Evolutionary conservation across 35 echinoderm and acorn worm genomes (phyloP).

Genomic region (Ptychodera flava): DNA sequence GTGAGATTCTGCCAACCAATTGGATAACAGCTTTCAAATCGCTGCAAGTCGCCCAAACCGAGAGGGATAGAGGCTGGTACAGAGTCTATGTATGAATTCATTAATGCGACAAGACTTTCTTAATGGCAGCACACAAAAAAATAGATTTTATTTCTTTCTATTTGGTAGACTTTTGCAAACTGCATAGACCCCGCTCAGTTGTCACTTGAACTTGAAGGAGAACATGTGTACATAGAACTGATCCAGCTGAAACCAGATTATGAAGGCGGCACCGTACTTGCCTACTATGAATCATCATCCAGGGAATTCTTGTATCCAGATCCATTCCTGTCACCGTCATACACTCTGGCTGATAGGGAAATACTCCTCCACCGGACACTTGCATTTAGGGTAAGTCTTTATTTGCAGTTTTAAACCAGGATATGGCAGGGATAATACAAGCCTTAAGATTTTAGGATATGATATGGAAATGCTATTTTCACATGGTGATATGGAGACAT

Average conservation of each 20-base stretch:
- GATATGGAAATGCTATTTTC: too few relatives aligned
- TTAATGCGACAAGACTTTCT: too few relatives aligned
- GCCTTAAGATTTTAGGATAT: too few relatives aligned
- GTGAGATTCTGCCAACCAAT: too few relatives aligned
- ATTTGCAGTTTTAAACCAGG: neutral
- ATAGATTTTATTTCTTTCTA: too few relatives aligned
- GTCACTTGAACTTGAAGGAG: constrained; percentile 48
- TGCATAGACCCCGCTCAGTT: constrained; percentile 73
- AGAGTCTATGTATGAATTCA: too few relatives aligned
- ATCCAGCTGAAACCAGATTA: constrained; percentile 81
- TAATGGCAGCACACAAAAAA: too few relatives aligned
- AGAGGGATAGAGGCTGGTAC: too few relatives aligned
- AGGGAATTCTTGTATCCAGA: constrained; percentile 87
- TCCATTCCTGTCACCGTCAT: constrained; percentile 53
- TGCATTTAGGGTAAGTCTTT: constrained; percentile 90
- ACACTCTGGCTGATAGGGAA: constrained; percentile 76
- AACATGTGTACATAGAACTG: constrained; percentile 74
- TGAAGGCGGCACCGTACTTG: constrained; percentile 67
- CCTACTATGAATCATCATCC: constrained; percentile 57
- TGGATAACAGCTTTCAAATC: too few relatives aligned
- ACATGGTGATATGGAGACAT: too few relatives aligned
- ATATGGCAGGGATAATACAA: too few relatives aligned
- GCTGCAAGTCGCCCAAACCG: too few relatives aligned
- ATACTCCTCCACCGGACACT: constrained; percentile 65
- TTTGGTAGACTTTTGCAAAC: constrained; percentile 53